phyloP scores from a whole-genome alignment of 2,888 invertebrate genomes.

The Coleophora flavipennella region DNA sequence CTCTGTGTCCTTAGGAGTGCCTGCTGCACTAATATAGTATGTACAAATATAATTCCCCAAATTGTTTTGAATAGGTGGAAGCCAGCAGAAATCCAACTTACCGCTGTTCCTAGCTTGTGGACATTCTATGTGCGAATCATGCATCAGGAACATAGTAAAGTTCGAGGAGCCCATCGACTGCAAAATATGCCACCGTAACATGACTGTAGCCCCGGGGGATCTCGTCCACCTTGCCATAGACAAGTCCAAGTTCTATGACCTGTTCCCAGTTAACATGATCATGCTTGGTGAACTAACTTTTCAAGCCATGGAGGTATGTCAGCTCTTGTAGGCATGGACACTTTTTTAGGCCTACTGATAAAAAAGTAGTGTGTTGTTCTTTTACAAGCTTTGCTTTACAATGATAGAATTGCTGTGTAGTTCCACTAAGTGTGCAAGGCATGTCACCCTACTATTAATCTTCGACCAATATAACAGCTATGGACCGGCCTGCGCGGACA shows the following conservation, averaged over 20 bases:
- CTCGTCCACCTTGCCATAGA: constrained; percentile 25
- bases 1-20: no score
- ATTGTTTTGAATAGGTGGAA: constrained; percentile 9
- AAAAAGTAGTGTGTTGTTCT: no score
- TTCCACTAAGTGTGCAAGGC: no score
- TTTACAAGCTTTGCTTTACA: no score
- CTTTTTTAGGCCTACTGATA: no score
- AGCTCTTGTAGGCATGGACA: not conserved
- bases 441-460: no score
- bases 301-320: constrained; percentile 34
- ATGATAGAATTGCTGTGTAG: no score
- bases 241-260: constrained; percentile 30
- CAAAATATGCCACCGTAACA: constrained; percentile 51
- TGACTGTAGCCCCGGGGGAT: constrained; percentile 29
- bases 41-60: no score
- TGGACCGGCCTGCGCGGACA: no score
- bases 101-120: constrained; percentile 78
- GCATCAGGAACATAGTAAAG: constrained; percentile 53
- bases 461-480: no score
- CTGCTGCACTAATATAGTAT: no score
- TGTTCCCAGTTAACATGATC: constrained; percentile 48
- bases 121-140: constrained; percentile 79
- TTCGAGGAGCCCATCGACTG: constrained; percentile 61
- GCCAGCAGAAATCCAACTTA: constrained; percentile 33
- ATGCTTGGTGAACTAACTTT: constrained; percentile 51